phyloP scores from a whole-genome alignment of 2,888 invertebrate genomes.

The Sphaerophoria taeniata region DNA sequence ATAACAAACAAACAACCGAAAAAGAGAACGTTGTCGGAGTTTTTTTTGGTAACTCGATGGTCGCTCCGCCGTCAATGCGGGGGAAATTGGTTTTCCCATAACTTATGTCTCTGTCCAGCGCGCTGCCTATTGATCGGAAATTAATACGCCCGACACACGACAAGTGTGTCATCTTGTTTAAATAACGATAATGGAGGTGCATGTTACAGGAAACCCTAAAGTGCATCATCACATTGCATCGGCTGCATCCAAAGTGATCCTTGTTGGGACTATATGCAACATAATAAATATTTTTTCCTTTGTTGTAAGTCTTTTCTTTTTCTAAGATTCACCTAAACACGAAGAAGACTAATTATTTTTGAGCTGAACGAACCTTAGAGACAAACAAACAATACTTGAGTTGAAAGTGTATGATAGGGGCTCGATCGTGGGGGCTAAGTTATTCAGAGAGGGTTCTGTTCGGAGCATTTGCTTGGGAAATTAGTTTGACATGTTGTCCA shows the following conservation, averaged over 20 bases:
- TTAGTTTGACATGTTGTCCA: slow-evolving; percentile 48
- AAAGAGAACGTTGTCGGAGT: slow-evolving; percentile 25
- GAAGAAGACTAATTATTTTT: slow-evolving; percentile 61
- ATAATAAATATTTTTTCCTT: not conserved
- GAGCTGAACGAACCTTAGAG: slow-evolving; percentile 25
- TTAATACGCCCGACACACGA: slow-evolving; percentile 74
- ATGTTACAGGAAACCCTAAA: slow-evolving; percentile 74
- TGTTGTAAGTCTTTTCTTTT: slow-evolving; percentile 18
- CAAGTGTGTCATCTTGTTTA: slow-evolving; percentile 75
- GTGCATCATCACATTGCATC: slow-evolving; percentile 74
- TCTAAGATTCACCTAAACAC: slow-evolving; percentile 28
- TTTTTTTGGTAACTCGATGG: not conserved
- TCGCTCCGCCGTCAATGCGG: slow-evolving; percentile 18
- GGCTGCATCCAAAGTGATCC: slow-evolving; percentile 69
- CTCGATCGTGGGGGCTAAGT: slow-evolving; percentile 16
- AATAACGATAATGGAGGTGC: slow-evolving; percentile 74
- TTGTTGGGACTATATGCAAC: slow-evolving; percentile 16
- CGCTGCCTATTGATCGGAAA: slow-evolving; percentile 75
- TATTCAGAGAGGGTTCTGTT: slow-evolving; percentile 9
- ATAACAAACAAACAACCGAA: slow-evolving; percentile 11
- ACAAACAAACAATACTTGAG: not conserved
- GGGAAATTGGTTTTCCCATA: slow-evolving; percentile 67
- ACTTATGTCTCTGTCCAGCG: slow-evolving; percentile 67
- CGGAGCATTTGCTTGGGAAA: slow-evolving; percentile 34
- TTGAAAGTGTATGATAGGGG: slow-evolving; percentile 29